Evolutionary conservation across 2,888 invertebrate genomes (phyloP), one percentile per base, ranked within the genome.

Genomic region (Hypomecis atomaria): DNA sequence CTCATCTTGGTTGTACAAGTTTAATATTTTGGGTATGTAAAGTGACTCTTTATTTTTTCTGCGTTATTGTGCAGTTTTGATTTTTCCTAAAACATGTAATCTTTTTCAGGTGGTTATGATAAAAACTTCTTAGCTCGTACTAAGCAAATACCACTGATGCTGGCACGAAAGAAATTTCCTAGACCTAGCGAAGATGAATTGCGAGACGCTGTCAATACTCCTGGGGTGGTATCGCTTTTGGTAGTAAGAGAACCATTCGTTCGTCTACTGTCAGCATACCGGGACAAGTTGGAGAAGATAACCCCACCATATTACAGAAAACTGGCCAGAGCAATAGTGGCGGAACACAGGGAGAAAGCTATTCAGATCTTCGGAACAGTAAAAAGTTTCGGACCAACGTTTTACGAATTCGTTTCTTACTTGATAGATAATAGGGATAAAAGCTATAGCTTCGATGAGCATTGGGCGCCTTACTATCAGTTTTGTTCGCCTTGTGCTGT

Each of bases 1-100:
- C 74, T 96, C 96, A n/a, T 96, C 95, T 7, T 96, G 96, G 96
- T 93, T 96, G 89, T 96, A 96, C 84, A 96, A 96, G 85, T 96
- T 96, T 79, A 96, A 96, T 85, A 93, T 96, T 77, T 92, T 96
- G 66, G 96, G 96, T 89, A 81, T 72, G 73, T 43, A 44, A 43
- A 10, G 36, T 6, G 23, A 3, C 23, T 59, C 4, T 4, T 4
- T 50, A 11, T 13, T 8, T 6, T 23, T 5, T 7, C 13, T 13
- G n/a, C n/a, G 6, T n/a, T 36, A 7, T 36, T 6, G 0, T 37
- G 5, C 11, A 37, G 8, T 13, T 36, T 34, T 10, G 33, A 33
- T 1, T 33, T 48, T 34, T 42, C 2, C 10, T 6, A 23, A 6
- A 10, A 10, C 5, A 6, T n/a, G n/a, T 63, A 45, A 23, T 23